Percentiles rank a stretch among this genome's conserved stretches.
phyloP scores from a whole-genome alignment of 2,888 invertebrate genomes.

The Anarsia innoxiella region DNA sequence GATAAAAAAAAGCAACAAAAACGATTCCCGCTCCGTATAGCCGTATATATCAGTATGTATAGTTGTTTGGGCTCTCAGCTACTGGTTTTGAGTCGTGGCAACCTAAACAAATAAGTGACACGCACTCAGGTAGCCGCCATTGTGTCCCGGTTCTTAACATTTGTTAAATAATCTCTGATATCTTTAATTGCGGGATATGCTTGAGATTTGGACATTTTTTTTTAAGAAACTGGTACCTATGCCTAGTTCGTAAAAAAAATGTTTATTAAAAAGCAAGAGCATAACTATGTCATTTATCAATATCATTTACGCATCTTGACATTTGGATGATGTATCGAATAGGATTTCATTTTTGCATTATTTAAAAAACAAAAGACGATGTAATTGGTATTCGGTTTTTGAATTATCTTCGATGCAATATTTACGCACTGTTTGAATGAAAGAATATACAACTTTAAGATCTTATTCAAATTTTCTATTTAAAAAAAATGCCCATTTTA shows the following conservation, averaged over 20 bases:
- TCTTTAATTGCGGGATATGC: conserved; percentile 43
- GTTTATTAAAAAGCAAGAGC: no score
- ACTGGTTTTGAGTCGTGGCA: conserved; percentile 68
- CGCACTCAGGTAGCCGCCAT: conserved; percentile 57
- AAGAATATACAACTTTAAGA: no score
- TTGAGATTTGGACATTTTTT: conserved; percentile 1
- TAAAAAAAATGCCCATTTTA: no score
- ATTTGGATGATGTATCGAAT: no score
- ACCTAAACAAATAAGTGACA: conserved; percentile 73
- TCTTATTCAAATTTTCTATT: no score
- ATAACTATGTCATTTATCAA: no score
- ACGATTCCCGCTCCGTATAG: conserved; percentile 42
- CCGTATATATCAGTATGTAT: conserved; percentile 40
- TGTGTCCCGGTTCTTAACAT: conserved; percentile 57
- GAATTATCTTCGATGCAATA: no score
- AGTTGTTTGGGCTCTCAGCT: conserved; percentile 54
- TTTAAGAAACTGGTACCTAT: background rate
- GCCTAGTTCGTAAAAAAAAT: background rate
- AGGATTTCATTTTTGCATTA: no score
- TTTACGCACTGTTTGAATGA: no score
- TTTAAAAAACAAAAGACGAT: no score
- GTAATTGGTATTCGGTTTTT: no score
- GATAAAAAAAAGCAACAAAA: conserved; percentile 66
- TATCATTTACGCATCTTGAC: no score
- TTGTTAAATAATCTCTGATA: conserved; percentile 70